Percentiles rank a stretch among this genome's conserved stretches.
Evolutionary conservation across 2,113 vertebrate species (phyloP).

Genomic region (Jacana jacana): DNA sequence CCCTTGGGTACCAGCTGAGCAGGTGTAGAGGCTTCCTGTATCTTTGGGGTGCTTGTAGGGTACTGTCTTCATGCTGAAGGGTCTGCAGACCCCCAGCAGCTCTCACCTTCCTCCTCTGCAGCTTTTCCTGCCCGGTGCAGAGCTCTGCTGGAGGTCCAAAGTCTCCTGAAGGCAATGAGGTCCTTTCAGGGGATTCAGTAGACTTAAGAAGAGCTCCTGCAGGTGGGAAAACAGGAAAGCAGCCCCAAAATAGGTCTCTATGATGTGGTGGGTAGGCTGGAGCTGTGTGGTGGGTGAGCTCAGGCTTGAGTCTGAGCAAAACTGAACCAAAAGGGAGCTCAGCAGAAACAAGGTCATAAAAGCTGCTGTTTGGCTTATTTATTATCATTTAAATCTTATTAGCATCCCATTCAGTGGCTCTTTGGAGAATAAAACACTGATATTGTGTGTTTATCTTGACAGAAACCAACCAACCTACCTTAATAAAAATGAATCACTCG

Average conservation of each 20-base stretch:
- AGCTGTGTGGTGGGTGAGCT: background rate
- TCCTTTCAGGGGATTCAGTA: background rate
- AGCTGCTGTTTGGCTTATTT: background rate
- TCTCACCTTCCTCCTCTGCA: background rate
- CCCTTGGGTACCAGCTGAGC: background rate
- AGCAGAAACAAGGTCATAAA: background rate
- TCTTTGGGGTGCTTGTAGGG: background rate
- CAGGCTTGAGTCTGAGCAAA: background rate
- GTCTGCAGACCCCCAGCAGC: background rate
- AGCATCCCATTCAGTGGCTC: background rate
- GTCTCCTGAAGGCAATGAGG: background rate
- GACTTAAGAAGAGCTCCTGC: background rate
- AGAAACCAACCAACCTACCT: conserved; percentile 26
- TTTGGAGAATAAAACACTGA: conserved; percentile 36
- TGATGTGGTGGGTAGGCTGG: background rate
- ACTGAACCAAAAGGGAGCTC: background rate
- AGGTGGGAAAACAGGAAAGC: background rate
- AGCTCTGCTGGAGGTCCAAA: background rate
- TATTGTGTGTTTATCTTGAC: background rate
- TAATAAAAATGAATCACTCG: background rate
- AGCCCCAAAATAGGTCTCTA: background rate
- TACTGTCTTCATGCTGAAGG: background rate
- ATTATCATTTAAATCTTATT: conserved; percentile 37
- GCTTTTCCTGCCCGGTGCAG: background rate
- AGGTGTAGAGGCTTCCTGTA: accelerated